Base-by-base conservation (phyloP, 1,140 invertebrate species). In the Drosophila ohnishii region DNA sequence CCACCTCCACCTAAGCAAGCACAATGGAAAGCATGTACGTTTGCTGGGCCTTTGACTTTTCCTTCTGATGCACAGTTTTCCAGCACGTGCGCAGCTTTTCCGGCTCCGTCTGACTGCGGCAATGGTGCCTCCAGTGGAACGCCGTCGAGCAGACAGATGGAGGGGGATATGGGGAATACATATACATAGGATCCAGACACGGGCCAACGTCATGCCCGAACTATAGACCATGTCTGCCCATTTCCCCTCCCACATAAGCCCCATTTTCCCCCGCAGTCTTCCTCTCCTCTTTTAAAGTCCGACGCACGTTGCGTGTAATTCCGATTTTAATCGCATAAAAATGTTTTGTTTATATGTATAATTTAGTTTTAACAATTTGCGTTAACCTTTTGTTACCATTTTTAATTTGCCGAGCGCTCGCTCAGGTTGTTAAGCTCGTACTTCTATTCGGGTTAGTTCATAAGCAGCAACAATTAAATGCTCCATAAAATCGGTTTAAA, bases 281-380 rank as follows among this genome's bases (percentile, higher is more conserved):
- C 9, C 14, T n/a, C 35, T 10, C 37, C 5, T n/a, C 32, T 16
- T 45, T 34, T n/a, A 80, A 75, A 59, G 57, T 51, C 65, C 60
- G 84, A 88, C 84, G 85, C 84, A 88, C 84, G 84, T 88, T 88
- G 84, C 84, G 84, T 88, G 84, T 88, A 88, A 88, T 88, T 88
- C 77, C 87, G 84, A 88, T 88, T 88, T 84, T 88, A 88, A 88
- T 88, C 84, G 84, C 84, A 78, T 80, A 72, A 88, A 88, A 88
- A 88, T 88, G 84, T 88, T 88, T 88, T 88, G 84, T 88, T 88
- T 88, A 89, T 88, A 88, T 87, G 84, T 87, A 89, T 88, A 88
- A 88, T 88, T 89, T 88, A 84, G 80, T 88, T 88, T 88, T 80
- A 88, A 80, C 84, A 89, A 89, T 84, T 88, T 88, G 78, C 78